phyloP scores from a whole-genome alignment of 1,140 invertebrate species.

The Caenorhabditis latens region DNA sequence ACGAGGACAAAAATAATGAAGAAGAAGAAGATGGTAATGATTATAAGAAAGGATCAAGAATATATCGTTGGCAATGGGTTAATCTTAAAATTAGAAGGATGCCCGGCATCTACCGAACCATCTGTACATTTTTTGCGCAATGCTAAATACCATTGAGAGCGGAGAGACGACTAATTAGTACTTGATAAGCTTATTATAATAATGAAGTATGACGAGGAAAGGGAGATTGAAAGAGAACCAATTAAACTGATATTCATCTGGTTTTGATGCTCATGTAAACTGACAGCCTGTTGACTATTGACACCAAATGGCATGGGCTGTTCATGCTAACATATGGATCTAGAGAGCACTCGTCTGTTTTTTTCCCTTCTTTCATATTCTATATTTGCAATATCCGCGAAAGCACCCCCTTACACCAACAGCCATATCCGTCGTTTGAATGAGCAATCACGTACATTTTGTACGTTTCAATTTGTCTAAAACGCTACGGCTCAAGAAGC shows the following conservation, averaged over 20 bases:
- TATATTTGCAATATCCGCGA: conserved; percentile 42
- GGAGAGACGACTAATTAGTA: conserved; percentile 26
- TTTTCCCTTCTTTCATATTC: conserved; percentile 39
- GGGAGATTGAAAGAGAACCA: neutral
- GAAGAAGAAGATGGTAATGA: conserved; percentile 16
- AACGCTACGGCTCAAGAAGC: conserved; percentile 43
- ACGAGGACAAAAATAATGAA: conserved; percentile 31
- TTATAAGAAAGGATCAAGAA: conserved; percentile 28
- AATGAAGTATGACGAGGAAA: conserved; percentile 21
- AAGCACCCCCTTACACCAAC: neutral
- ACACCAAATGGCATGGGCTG: conserved; percentile 36
- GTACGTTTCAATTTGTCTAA: conserved; percentile 54
- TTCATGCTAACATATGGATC: conserved; percentile 10
- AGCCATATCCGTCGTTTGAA: conserved; percentile 51
- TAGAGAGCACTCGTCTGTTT: neutral
- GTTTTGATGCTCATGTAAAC: neutral
- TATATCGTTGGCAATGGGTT: conserved; percentile 36
- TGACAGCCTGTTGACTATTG: conserved; percentile 45
- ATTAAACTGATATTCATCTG: conserved; percentile 54
- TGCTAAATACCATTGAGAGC: neutral
- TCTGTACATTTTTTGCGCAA: conserved; percentile 32
- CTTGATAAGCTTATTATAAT: conserved; percentile 38
- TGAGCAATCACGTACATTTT: conserved; percentile 54
- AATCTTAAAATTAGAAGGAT: conserved; percentile 45
- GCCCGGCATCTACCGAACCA: neutral